Conservation (phyloP, 2,797 vertebrate species). For the Fratercula arctica region DNA sequence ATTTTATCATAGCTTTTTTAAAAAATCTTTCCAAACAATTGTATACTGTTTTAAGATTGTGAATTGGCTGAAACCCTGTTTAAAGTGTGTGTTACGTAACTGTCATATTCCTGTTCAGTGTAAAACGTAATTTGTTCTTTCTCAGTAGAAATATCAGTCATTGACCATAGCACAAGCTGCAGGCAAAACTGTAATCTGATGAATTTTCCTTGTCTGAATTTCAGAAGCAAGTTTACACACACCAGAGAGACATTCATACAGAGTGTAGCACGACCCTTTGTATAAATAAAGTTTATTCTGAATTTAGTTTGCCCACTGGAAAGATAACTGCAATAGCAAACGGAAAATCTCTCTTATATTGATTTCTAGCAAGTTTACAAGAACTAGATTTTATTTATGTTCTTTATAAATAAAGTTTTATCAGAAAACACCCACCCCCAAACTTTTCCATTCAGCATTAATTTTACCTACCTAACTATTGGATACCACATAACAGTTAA, state of each 20-base stretch:
- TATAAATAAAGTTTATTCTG: not conserved
- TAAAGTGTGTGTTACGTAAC: not conserved
- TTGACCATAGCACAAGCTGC: not conserved
- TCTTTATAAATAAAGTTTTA: not conserved
- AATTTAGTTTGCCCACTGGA: not conserved
- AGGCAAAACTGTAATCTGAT: not conserved
- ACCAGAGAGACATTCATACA: not conserved
- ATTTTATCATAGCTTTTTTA: not conserved
- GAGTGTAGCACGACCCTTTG: not conserved
- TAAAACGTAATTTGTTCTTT: not conserved
- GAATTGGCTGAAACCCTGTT: not conserved
- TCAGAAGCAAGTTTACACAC: not conserved
- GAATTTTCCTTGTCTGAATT: not conserved
- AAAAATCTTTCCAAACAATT: not conserved
- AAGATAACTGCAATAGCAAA: not conserved
- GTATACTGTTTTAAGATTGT: not conserved
- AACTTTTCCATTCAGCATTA: not conserved
- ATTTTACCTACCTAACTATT: not conserved
- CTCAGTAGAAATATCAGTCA: not conserved
- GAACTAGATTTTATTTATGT: not conserved
- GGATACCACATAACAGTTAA: not conserved
- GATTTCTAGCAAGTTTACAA: not conserved
- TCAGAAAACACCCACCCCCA: not conserved
- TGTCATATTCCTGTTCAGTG: not conserved
- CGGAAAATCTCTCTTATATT: not conserved